Evolutionary conservation across 2,797 vertebrate species (phyloP).

Genomic region (Helarctos malayanus): DNA sequence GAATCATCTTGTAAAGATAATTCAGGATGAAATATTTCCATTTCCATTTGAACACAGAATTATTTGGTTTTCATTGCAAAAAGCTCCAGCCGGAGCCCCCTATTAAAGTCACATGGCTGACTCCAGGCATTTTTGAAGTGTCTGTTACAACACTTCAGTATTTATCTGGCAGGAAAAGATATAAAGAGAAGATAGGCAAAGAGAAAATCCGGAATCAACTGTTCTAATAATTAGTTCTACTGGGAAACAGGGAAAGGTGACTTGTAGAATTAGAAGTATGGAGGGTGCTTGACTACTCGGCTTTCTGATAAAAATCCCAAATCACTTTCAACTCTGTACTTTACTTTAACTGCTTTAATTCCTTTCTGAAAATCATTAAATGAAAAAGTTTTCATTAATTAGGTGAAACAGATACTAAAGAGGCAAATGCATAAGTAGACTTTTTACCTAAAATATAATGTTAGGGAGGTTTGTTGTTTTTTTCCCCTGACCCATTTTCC

Average conservation of each 20-base stretch:
- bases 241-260: not conserved
- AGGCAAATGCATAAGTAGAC: conserved; percentile 42
- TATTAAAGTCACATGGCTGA: conserved; percentile 73
- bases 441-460: not conserved
- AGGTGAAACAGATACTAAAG: not conserved
- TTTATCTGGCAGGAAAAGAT: conserved; percentile 63
- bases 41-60: conserved; percentile 77
- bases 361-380: not conserved
- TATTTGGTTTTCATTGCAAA: conserved; percentile 79
- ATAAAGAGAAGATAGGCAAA: conserved; percentile 62
- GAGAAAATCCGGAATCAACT: conserved; percentile 47
- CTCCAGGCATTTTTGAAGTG: conserved; percentile 74
- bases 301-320: conserved; percentile 37
- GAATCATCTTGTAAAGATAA: conserved; percentile 83
- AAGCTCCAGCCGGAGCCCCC: conserved; percentile 44
- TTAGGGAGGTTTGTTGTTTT: conserved; percentile 19
- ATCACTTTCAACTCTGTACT: conserved; percentile 21
- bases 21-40: conserved; percentile 83
- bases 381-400: not conserved
- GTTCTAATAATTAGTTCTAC: conserved; percentile 60
- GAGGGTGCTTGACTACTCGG: not conserved
- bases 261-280: not conserved
- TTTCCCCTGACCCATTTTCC: conserved; percentile 21
- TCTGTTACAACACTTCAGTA: conserved; percentile 68
- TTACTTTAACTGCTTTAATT: conserved; percentile 38